Evolutionary conservation across 2,888 invertebrate genomes (phyloP).

Genomic region (Antheraea yamamai): DNA sequence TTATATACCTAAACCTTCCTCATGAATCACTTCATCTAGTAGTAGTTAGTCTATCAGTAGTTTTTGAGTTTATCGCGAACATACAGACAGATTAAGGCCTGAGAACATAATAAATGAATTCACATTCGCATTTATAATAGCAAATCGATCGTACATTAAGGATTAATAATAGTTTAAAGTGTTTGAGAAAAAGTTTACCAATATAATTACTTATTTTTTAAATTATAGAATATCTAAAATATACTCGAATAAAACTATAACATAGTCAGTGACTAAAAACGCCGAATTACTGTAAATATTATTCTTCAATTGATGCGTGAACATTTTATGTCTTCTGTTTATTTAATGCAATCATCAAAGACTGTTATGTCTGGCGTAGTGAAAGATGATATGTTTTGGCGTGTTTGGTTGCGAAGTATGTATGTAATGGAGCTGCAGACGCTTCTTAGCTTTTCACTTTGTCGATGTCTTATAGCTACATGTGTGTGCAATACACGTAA

Average conservation of each 20-base stretch:
- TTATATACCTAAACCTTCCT: no score
- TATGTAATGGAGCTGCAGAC: conserved; percentile 12
- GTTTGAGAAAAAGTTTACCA: no score
- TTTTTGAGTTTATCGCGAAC: no score
- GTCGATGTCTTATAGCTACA: background rate
- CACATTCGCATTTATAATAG: no score
- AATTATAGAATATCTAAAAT: background rate
- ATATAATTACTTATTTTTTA: background rate
- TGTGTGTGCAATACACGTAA: background rate
- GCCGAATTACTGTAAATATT: conserved; percentile 11
- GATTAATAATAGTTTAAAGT: no score
- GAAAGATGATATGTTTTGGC: conserved; percentile 12
- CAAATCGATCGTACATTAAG: no score
- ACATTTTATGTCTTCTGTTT: conserved; percentile 15
- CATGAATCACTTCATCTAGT: no score
- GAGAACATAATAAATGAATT: no score
- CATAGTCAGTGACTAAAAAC: background rate
- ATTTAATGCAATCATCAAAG: conserved; percentile 23
- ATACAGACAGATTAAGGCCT: no score
- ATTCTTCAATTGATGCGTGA: conserved; percentile 17
- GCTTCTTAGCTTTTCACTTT: background rate
- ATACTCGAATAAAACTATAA: background rate
- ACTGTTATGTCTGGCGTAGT: conserved; percentile 21
- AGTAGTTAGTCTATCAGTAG: no score
- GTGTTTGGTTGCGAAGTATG: conserved; percentile 16